Evolutionary conservation across 2,113 vertebrate genomes (phyloP).

Genomic region (Hippoglossus stenolepis): DNA sequence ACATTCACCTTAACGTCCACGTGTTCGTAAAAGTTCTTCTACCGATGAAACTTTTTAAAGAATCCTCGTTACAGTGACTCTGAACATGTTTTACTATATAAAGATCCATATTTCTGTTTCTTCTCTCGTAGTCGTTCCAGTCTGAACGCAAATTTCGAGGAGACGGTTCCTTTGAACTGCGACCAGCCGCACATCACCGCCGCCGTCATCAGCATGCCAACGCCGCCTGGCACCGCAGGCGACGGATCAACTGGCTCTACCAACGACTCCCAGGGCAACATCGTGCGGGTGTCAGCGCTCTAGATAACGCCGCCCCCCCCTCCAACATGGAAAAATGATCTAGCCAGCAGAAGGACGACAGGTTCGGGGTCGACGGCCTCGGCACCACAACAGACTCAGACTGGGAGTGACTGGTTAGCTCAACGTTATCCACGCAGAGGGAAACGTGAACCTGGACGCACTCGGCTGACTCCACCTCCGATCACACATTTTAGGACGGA

Average conservation of each 20-base stretch:
- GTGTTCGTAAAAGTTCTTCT: no score
- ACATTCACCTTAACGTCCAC: no score
- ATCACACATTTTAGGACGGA: background rate
- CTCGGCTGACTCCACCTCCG: no score
- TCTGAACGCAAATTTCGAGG: slow-evolving; percentile 94
- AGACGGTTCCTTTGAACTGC: slow-evolving; percentile 93
- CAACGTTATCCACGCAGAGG: no score
- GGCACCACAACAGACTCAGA: no score
- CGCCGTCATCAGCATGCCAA: slow-evolving; percentile 92
- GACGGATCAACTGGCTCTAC: slow-evolving; percentile 84
- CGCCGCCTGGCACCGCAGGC: slow-evolving; percentile 86
- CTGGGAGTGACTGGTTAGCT: no score
- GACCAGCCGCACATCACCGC: slow-evolving; percentile 90
- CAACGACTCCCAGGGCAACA: slow-evolving; percentile 88
- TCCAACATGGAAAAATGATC: no score
- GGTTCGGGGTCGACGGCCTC: no score
- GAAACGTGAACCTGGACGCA: no score
- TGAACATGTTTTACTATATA: no score
- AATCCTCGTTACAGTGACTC: no score
- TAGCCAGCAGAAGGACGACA: background rate
- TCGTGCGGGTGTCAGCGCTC: slow-evolving; percentile 94
- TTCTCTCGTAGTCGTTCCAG: slow-evolving; percentile 78
- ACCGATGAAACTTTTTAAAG: no score
- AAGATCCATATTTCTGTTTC: background rate
- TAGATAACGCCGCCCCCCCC: slow-evolving; percentile 73